phyloP scores from a whole-genome alignment of 2,888 invertebrate species.

The Polydrusus pterygomalis region DNA sequence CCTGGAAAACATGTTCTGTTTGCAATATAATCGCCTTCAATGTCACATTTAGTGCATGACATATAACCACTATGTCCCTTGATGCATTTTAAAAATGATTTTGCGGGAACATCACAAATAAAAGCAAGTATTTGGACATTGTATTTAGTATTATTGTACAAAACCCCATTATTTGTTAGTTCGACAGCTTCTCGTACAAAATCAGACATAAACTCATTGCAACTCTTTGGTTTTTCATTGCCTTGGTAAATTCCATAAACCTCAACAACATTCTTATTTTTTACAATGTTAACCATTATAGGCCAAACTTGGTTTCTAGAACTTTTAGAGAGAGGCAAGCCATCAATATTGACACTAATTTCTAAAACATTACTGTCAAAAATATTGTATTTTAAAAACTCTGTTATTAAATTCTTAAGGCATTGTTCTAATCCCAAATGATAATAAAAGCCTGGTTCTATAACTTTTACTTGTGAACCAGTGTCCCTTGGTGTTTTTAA shows the following conservation, averaged over 20 bases:
- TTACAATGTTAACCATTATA: slow-evolving; percentile 18
- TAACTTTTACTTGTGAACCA: slow-evolving; percentile 9
- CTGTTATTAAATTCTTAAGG: slow-evolving; percentile 6
- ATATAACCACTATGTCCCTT: too few species aligned
- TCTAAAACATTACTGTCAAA: slow-evolving; percentile 6
- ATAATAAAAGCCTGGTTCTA: slow-evolving; percentile 28
- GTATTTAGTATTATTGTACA: too few species aligned
- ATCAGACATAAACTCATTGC: slow-evolving; percentile 23
- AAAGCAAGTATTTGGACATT: too few species aligned
- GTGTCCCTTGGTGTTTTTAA: slow-evolving; percentile 31
- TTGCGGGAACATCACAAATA: too few species aligned
- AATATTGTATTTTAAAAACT: too few species aligned
- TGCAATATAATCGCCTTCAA: too few species aligned
- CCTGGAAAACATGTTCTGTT: too few species aligned
- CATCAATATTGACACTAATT: slow-evolving; percentile 36
- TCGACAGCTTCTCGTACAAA: slow-evolving; percentile 32
- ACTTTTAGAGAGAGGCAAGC: slow-evolving; percentile 34
- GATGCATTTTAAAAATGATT: too few species aligned
- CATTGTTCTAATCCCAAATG: slow-evolving; percentile 29
- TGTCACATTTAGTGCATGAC: too few species aligned
- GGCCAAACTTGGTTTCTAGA: slow-evolving; percentile 34
- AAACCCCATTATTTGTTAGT: too few species aligned
- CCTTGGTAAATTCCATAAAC: slow-evolving; percentile 27
- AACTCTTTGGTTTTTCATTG: slow-evolving; percentile 32
- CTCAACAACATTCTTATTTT: slow-evolving; percentile 27